These are phyloP conservation scores for Nematolebias whitei DNA, from an alignment of 2,113 vertebrate species.

Conservation along the genomic window DNA sequence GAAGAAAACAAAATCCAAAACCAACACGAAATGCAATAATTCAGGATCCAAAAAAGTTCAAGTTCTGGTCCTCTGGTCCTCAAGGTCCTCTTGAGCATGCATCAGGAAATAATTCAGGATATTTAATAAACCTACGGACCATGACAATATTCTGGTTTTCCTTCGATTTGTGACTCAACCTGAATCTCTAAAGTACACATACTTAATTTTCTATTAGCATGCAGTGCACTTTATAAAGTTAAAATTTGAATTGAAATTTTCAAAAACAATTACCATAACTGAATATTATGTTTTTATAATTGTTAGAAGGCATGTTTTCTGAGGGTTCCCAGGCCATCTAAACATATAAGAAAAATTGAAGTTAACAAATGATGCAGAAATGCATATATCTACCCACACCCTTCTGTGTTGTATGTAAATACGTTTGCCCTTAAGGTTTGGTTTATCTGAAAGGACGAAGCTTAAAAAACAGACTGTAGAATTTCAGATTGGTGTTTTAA, in stretches of 20 bases:
- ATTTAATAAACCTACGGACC: no score
- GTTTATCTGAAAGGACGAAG: conserved; percentile 50
- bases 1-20: no score
- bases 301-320: conserved; percentile 37
- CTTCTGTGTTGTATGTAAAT: conserved; percentile 63
- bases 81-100: no score
- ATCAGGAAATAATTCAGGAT: no score
- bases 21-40: no score
- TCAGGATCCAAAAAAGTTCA: no score
- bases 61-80: no score
- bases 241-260: not conserved
- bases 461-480: conserved; percentile 60
- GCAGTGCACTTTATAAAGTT: not conserved
- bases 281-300: conserved; percentile 31
- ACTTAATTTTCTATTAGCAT: not conserved
- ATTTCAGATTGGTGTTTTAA: conserved; percentile 76
- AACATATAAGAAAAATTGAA: conserved; percentile 44
- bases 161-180: no score
- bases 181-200: not conserved
- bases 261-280: not conserved
- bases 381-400: conserved; percentile 41
- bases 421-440: conserved; percentile 63
- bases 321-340: conserved; percentile 19
- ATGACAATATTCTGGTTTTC: no score
- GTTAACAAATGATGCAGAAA: conserved; percentile 66